Base-by-base conservation (phyloP, 2,888 invertebrate genomes). In the Xylocampa areola region DNA sequence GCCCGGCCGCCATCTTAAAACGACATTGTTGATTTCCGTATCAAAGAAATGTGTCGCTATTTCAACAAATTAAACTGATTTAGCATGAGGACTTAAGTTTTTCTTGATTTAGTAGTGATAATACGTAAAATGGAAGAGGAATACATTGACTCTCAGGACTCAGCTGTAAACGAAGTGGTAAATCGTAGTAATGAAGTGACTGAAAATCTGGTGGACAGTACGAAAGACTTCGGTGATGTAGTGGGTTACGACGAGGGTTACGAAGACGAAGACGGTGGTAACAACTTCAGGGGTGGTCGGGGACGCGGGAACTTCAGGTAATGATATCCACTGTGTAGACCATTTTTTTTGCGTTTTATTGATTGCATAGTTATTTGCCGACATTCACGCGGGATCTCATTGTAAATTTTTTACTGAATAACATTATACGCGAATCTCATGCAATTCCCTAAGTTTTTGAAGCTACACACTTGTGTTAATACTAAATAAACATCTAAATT, bases 281-380 rank as follows among this genome's bases (percentile, higher is more conserved):
- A 84, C 59, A 84, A 77, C 61, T 93, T 88, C 69, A 80, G 94
- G 39, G 88, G 86, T 25, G 85, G 85, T 40, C 84, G 91, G 1
- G 91, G 92, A 13, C 89, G 93, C 8, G 93, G 92, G 0, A 91
- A 86, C 63, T 94, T 90, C 80, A 91, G 92, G 94, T 94, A 71
- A 47, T 3, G 13, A 49, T n/a, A 7, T 7, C 16, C 2, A 14
- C 1, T 7, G 19, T 30, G 2, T 10, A 10, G 16, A 17, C 41
- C 19, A 10, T 30, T 30, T 41, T 41, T 19, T 17, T 3, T 8
- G 29, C 3, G 29, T 3, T 19, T 21, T 30, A 30, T 19, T 43
- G 13, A 11, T n/a, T n/a, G n/a, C n/a, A n/a, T n/a, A 43, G 11
- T 6, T 7, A 11, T 35, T 29, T 5, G 7, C 16, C 13, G n/a